Evolutionary conservation across 2,113 vertebrate species (phyloP).

Genomic region (Solea solea): DNA sequence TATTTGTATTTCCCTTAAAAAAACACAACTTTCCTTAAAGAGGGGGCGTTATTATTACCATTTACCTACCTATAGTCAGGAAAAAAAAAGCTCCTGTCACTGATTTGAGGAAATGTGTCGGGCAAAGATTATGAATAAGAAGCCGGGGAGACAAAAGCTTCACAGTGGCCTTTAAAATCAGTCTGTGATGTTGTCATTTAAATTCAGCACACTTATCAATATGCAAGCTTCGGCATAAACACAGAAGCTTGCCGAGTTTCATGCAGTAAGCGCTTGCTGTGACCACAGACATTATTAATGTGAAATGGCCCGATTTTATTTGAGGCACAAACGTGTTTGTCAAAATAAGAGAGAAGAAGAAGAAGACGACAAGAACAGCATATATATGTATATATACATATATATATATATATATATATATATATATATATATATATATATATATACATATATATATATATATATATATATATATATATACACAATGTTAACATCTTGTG

Average conservation of each 20-base stretch:
- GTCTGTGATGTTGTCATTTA: slow-evolving; percentile 35
- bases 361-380: no score
- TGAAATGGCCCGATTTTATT: background rate
- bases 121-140: slow-evolving; percentile 62
- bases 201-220: slow-evolving; percentile 19
- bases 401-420: no score
- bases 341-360: background rate
- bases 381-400: no score
- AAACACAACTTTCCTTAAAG: slow-evolving; percentile 32
- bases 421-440: no score
- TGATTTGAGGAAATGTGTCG: slow-evolving; percentile 30
- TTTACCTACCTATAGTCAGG: slow-evolving; percentile 18
- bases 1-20: no score
- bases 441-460: no score
- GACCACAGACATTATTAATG: slow-evolving; percentile 24
- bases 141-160: slow-evolving; percentile 22
- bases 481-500: background rate
- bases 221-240: background rate
- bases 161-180: slow-evolving; percentile 37
- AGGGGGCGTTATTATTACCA: slow-evolving; percentile 44
- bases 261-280: slow-evolving; percentile 5
- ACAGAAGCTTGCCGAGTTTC: slow-evolving; percentile 17
- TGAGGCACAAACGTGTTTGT: background rate
- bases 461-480: no score
- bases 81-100: slow-evolving; percentile 2